Conservation (phyloP, 2,113 vertebrate genomes). For the Halichoeres trimaculatus region DNA sequence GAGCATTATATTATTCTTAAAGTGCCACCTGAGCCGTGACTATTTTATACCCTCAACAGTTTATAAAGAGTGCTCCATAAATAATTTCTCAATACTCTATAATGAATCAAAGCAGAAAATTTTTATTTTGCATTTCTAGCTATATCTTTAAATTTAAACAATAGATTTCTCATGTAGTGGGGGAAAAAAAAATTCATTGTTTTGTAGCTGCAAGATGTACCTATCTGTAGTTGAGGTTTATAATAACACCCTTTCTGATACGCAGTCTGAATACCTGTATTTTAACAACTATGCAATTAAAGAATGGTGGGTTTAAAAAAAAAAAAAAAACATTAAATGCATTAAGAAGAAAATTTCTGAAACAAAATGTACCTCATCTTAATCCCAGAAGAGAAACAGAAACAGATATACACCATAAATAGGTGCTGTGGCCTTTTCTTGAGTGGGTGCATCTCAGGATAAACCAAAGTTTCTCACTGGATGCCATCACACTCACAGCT, state of each 20-base stretch:
- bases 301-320: too few species aligned
- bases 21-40: too few species aligned
- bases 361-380: not conserved
- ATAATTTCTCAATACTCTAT: not conserved
- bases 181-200: not conserved
- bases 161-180: not conserved
- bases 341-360: not conserved
- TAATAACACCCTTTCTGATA: not conserved
- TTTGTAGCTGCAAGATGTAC: not conserved
- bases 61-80: too few species aligned
- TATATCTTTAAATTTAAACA: not conserved
- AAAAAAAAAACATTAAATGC: too few species aligned
- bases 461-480: slow-evolving; percentile 38
- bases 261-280: not conserved
- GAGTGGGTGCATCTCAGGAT: slow-evolving; percentile 40
- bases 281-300: not conserved
- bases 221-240: not conserved
- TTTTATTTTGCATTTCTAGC: not conserved
- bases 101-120: too few species aligned
- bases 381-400: not conserved
- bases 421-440: not conserved
- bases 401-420: slow-evolving; percentile 1
- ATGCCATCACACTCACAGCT: slow-evolving; percentile 34
- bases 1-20: too few species aligned
- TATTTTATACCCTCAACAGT: too few species aligned